Percentiles rank a stretch among this genome's conserved stretches.
Conservation (phyloP, 2,888 invertebrate genomes). For the Drosophila fungiperda region DNA sequence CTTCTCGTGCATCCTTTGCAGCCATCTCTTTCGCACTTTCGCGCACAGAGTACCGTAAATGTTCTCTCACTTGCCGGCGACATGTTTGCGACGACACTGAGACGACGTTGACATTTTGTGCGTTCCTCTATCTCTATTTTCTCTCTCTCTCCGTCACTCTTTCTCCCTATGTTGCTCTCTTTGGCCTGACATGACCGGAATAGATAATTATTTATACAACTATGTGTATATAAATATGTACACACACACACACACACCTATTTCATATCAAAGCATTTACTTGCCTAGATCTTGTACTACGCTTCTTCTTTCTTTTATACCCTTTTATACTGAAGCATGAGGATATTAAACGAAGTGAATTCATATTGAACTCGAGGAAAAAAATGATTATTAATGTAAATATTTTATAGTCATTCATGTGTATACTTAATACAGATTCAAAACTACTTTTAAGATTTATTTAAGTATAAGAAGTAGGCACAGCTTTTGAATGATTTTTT, state of each 20-base stretch:
- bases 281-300: conserved; percentile 37
- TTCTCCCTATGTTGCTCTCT: conserved; percentile 10
- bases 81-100: conserved; percentile 52
- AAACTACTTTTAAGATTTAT: not conserved
- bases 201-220: conserved; percentile 74
- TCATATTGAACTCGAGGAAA: not conserved
- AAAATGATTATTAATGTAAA: not conserved
- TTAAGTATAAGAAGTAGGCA: not conserved
- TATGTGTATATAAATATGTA: conserved; percentile 16
- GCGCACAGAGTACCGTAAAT: conserved; percentile 3
- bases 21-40: conserved; percentile 10
- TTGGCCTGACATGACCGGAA: conserved; percentile 75
- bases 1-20: conserved; percentile 43
- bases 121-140: conserved; percentile 28
- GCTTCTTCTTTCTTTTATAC: conserved; percentile 26
- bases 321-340: not conserved
- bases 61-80: conserved; percentile 34
- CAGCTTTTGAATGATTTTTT: not conserved
- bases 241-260: conserved; percentile 1
- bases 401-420: not conserved
- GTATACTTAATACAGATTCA: not conserved
- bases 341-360: not conserved
- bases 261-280: conserved; percentile 25
- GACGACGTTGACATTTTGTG: conserved; percentile 76
- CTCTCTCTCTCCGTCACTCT: not conserved